Evolutionary conservation across 1,140 invertebrate genomes (phyloP).

Genomic region (Trinorchestia longiramus): DNA sequence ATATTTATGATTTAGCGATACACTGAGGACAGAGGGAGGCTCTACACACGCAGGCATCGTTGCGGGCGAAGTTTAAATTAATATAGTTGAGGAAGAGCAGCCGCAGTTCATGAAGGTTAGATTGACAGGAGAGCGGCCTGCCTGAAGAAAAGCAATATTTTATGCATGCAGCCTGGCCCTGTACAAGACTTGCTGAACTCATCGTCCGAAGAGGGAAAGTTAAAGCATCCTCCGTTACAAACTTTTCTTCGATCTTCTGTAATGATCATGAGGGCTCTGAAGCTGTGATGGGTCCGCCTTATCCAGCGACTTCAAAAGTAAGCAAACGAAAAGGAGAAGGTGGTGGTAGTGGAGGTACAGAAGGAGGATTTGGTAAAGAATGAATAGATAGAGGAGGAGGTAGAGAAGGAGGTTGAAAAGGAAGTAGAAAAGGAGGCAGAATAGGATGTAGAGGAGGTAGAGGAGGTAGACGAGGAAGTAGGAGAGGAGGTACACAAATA

Average conservation of each 20-base stretch:
- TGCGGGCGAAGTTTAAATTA: neutral
- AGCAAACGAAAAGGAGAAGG: neutral
- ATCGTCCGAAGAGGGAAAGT: neutral
- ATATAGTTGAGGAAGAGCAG: neutral
- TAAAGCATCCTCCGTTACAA: neutral
- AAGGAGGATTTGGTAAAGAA: neutral
- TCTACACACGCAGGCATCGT: neutral
- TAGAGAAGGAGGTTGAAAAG: neutral
- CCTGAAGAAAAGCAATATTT: neutral
- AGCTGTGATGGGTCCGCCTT: neutral
- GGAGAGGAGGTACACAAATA: neutral
- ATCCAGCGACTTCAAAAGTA: neutral
- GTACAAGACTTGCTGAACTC: neutral
- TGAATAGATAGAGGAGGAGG: neutral
- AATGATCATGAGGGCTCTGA: neutral
- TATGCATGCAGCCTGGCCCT: neutral
- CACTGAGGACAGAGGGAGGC: neutral
- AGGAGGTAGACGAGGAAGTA: neutral
- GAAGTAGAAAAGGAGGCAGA: neutral
- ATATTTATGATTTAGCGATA: neutral
- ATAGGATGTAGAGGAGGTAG: neutral
- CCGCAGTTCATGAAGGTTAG: neutral
- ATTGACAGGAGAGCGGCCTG: neutral
- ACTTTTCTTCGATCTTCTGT: neutral
- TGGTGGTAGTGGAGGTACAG: neutral